Percentiles rank a stretch among this genome's conserved stretches.
These are phyloP conservation scores for Ochotona curzoniae DNA, from an alignment of 2,113 vertebrate species.

Conservation along the genomic window DNA sequence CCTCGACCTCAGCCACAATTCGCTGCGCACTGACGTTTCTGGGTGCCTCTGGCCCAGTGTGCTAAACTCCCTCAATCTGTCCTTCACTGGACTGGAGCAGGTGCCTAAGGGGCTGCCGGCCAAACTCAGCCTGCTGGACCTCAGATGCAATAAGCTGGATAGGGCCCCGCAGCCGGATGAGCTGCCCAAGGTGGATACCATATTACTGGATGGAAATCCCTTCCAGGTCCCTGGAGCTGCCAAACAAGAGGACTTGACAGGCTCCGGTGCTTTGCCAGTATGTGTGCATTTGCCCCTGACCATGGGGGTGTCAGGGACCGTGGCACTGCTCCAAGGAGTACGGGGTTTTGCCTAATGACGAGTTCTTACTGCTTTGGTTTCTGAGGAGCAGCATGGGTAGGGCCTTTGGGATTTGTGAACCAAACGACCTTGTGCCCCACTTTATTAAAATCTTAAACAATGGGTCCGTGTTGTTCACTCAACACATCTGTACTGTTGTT, in stretches of 20 bases:
- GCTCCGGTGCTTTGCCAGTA: background rate
- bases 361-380: background rate
- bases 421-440: background rate
- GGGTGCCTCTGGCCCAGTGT: constrained; percentile 81
- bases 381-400: background rate
- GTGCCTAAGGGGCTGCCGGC: constrained; percentile 78
- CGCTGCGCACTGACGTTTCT: constrained; percentile 48
- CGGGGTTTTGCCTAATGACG: constrained; percentile 3
- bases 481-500: constrained; percentile 14
- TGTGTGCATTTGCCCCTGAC: background rate
- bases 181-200: constrained; percentile 72
- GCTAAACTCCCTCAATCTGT: constrained; percentile 81
- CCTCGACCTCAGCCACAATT: constrained; percentile 86
- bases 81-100: constrained; percentile 70
- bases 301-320: constrained; percentile 31
- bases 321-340: constrained; percentile 39
- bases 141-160: constrained; percentile 84
- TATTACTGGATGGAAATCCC: constrained; percentile 82
- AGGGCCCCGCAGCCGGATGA: constrained; percentile 66
- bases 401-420: background rate
- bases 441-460: constrained; percentile 65
- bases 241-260: background rate
- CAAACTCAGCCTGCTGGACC: constrained; percentile 79
- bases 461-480: background rate
- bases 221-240: constrained; percentile 38